A percentile compares a stretch with the other conserved stretches of the same genome.
phyloP scores from a whole-genome alignment of 1,140 invertebrate species.

The Drosophila ironensis region DNA sequence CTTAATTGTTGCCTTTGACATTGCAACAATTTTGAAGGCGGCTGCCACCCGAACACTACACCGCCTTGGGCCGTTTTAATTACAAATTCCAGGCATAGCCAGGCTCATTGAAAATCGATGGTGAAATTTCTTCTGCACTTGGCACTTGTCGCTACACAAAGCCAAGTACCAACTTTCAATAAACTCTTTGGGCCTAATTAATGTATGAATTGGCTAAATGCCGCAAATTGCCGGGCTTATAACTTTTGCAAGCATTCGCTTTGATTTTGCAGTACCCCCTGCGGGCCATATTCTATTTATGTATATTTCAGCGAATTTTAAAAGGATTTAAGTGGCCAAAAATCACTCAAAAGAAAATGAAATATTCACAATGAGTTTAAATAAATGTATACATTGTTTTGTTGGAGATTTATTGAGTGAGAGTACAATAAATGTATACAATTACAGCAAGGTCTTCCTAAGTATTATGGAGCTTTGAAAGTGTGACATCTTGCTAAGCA shows the following conservation, averaged over 20 bases:
- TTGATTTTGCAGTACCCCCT: neutral
- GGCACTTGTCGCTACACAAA: neutral
- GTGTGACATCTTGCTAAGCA: too few relatives aligned
- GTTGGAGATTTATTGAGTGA: too few relatives aligned
- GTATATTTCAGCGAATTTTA: neutral
- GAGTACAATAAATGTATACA: too few relatives aligned
- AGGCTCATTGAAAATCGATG: slow-evolving; percentile 26
- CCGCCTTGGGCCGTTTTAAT: slow-evolving; percentile 44
- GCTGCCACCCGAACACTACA: neutral
- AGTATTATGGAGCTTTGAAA: too few relatives aligned
- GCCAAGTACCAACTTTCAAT: slow-evolving; percentile 23
- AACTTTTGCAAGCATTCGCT: slow-evolving; percentile 8
- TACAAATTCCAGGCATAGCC: slow-evolving; percentile 47
- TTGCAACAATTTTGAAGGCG: slow-evolving; percentile 58
- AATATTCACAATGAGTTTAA: too few relatives aligned
- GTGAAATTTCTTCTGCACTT: slow-evolving; percentile 12
- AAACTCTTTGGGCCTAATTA: slow-evolving; percentile 40
- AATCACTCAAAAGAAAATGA: too few relatives aligned
- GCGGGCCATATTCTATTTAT: neutral
- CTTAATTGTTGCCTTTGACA: slow-evolving; percentile 69
- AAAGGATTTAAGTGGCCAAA: too few relatives aligned
- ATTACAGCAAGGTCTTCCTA: too few relatives aligned
- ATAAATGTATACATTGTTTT: too few relatives aligned
- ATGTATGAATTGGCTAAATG: slow-evolving; percentile 17
- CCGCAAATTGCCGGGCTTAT: neutral